Evolutionary conservation across 2,113 vertebrate species (phyloP).

Genomic region (Brachypodius melanocephalos): DNA sequence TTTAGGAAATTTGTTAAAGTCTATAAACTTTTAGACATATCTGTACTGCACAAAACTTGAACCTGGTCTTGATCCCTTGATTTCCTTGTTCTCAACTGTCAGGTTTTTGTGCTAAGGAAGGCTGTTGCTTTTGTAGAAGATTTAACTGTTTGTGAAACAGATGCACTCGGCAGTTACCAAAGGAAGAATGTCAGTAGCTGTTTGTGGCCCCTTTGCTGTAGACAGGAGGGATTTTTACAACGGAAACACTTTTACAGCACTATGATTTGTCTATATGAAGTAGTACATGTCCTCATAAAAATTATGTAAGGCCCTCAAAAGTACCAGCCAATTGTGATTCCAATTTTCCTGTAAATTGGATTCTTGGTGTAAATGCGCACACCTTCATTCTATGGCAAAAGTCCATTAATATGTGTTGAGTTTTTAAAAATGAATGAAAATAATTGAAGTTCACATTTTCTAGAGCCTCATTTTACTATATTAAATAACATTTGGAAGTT

Average conservation of each 20-base stretch:
- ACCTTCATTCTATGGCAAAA: not conserved
- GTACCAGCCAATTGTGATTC: not conserved
- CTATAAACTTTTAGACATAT: not conserved
- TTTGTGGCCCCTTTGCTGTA: not conserved
- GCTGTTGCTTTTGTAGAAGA: not conserved
- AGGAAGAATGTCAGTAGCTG: not conserved
- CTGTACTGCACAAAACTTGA: not conserved
- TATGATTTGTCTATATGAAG: not conserved
- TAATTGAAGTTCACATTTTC: not conserved
- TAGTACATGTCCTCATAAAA: not conserved
- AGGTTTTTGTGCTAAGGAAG: not conserved
- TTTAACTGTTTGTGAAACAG: not conserved
- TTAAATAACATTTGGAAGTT: not conserved
- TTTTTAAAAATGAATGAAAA: not conserved
- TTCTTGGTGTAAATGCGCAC: not conserved
- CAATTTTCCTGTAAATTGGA: not conserved
- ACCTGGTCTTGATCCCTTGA: not conserved
- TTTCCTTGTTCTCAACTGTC: not conserved
- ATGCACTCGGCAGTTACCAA: not conserved
- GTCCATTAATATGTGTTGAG: not conserved
- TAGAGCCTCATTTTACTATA: not conserved
- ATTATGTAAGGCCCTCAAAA: not conserved
- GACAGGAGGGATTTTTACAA: not conserved
- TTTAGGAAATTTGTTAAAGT: not conserved
- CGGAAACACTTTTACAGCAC: not conserved